phyloP scores from a whole-genome alignment of 1,140 invertebrate species.

The Drosophila busckii region DNA sequence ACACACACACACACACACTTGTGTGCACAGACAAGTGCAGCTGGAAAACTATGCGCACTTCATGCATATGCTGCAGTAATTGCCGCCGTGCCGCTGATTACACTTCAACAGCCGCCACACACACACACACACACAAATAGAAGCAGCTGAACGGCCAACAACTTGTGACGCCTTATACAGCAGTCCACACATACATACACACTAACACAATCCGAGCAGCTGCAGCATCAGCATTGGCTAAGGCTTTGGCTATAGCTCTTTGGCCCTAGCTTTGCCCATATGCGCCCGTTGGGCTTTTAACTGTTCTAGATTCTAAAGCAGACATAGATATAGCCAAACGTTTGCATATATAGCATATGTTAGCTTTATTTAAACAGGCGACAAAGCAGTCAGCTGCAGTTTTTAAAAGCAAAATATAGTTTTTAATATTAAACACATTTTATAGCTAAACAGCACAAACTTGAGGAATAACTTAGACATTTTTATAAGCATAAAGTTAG shows the following conservation, averaged over 20 bases:
- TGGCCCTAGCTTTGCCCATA: slow-evolving; percentile 9
- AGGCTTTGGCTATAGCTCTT: slow-evolving; percentile 1
- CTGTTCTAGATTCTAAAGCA: slow-evolving; percentile 58
- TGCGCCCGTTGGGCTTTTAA: slow-evolving; percentile 62
- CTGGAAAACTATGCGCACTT: slow-evolving; percentile 37
- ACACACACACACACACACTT: background rate
- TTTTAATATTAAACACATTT: background rate
- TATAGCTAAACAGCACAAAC: slow-evolving; percentile 36
- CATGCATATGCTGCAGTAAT: slow-evolving; percentile 67
- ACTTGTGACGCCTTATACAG: slow-evolving; percentile 31
- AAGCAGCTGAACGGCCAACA: slow-evolving; percentile 33
- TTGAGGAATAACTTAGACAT: too few relatives aligned
- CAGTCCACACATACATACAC: slow-evolving; percentile 23
- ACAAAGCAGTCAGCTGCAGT: slow-evolving; percentile 23
- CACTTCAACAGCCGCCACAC: slow-evolving; percentile 62
- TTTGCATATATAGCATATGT: slow-evolving; percentile 10
- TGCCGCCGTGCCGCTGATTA: slow-evolving; percentile 74
- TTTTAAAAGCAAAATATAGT: background rate
- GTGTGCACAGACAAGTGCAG: slow-evolving; percentile 19
- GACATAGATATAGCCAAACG: slow-evolving; percentile 11
- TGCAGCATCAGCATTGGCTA: slow-evolving; percentile 10
- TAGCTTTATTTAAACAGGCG: slow-evolving; percentile 22
- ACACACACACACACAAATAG: slow-evolving; percentile 14
- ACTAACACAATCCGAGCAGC: slow-evolving; percentile 10
- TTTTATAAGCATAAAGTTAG: too few relatives aligned